Conservation (phyloP, 2,113 vertebrate species). For the Thalassarche chlororhynchos region DNA sequence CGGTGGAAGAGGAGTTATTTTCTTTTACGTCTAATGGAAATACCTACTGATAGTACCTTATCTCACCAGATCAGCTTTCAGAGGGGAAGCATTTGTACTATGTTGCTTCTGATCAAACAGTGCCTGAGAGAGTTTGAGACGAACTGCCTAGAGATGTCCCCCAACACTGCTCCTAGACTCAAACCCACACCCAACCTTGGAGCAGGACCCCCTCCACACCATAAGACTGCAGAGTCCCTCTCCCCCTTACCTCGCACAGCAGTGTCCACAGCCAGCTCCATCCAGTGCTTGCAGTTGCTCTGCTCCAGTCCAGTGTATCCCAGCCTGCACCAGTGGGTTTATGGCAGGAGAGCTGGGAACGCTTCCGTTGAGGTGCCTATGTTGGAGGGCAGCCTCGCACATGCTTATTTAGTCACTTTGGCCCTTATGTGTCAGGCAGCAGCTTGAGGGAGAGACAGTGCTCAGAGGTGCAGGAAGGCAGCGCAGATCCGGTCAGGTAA, state of each 20-base stretch:
- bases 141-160: neutral
- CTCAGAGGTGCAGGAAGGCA: neutral
- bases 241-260: neutral
- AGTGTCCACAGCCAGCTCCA: neutral
- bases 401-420: accelerated
- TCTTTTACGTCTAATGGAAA: slow-evolving; percentile 24
- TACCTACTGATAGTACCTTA: neutral
- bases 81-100: neutral
- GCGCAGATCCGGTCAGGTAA: neutral
- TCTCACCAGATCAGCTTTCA: slow-evolving; percentile 17
- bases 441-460: neutral
- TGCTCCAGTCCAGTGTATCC: accelerated
- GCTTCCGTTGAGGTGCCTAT: accelerated
- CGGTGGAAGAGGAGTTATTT: neutral
- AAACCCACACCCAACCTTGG: neutral
- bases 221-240: too few species aligned
- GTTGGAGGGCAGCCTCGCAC: accelerated
- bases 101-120: neutral
- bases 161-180: neutral
- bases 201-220: neutral
- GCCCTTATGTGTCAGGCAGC: accelerated
- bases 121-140: neutral
- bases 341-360: neutral
- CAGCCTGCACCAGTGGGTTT: neutral
- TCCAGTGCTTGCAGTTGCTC: neutral